A percentile compares a stretch with the other conserved stretches of the same genome.
These are phyloP conservation scores for Perithous albicinctus DNA, from an alignment of 2,888 invertebrate genomes.

Conservation along the genomic window DNA sequence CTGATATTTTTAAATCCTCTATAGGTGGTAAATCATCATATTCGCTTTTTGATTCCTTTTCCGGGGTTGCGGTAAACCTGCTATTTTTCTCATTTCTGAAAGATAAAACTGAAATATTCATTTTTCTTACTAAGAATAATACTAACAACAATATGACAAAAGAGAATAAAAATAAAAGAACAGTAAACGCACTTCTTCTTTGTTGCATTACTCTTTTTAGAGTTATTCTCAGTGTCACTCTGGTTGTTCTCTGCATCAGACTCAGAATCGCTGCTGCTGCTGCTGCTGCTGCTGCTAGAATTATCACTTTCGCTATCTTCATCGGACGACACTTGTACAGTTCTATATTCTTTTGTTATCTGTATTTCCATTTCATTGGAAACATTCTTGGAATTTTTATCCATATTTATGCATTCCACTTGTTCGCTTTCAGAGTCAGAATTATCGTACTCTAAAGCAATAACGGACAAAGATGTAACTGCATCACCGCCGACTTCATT, in stretches of 20 bases:
- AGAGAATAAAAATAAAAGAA: conserved; percentile 25
- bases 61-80: conserved; percentile 10
- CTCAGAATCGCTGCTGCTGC: conserved; percentile 69
- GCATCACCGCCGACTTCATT: too few species aligned
- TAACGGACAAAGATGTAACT: conserved; percentile 67
- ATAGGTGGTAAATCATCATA: conserved; percentile 92
- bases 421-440: conserved; percentile 75
- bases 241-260: conserved; percentile 66
- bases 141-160: conserved; percentile 39
- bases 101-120: conserved; percentile 17
- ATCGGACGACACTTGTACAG: background rate
- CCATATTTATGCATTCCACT: background rate
- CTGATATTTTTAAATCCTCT: conserved; percentile 91
- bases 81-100: conserved; percentile 57
- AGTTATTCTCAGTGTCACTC: conserved; percentile 59
- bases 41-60: conserved; percentile 85
- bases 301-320: conserved; percentile 71
- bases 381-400: background rate
- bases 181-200: conserved; percentile 45
- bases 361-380: conserved; percentile 51
- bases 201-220: conserved; percentile 43
- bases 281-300: conserved; percentile 71
- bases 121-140: conserved; percentile 21
- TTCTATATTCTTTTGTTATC: conserved; percentile 41
- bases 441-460: conserved; percentile 77